Evolutionary conservation across 2,113 vertebrate species (phyloP).

Genomic region (Pygoscelis adeliae): DNA sequence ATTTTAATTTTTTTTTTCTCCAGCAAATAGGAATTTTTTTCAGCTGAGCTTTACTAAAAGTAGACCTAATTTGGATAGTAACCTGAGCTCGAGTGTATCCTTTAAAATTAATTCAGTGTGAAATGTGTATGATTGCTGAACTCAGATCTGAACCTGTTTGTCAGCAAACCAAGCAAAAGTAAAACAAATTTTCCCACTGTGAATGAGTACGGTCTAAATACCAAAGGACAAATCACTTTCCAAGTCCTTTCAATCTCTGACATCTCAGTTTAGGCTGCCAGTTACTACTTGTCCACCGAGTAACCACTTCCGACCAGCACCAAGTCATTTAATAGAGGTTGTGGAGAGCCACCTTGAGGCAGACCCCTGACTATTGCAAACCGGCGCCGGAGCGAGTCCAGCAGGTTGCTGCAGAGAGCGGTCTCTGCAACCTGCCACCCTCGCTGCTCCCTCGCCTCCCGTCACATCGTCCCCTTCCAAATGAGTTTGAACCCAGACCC

Average conservation of each 20-base stretch:
- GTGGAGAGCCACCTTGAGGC: not conserved
- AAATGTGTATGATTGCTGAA: not conserved
- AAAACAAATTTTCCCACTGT: not conserved
- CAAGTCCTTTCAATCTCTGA: not conserved
- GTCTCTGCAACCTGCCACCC: too few relatives aligned
- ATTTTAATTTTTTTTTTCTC: not conserved
- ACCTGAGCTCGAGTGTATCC: accelerated
- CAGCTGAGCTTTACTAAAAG: not conserved
- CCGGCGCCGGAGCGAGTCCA: accelerated
- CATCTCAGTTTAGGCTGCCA: not conserved
- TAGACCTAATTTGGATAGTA: not conserved
- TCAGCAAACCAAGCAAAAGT: not conserved
- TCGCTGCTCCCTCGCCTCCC: accelerated
- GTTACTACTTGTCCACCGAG: not conserved
- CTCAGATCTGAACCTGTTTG: not conserved
- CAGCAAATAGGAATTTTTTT: not conserved
- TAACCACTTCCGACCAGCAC: accelerated
- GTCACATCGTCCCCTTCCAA: too few relatives aligned
- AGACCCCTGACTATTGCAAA: not conserved
- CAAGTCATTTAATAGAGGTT: not conserved
- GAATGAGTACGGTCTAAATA: not conserved
- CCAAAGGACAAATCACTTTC: not conserved
- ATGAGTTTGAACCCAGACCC: not conserved
- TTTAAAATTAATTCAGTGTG: not conserved
- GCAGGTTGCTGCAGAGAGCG: not conserved